Conservation (phyloP, 2,888 invertebrate genomes). For the Halocaridina rubra region DNA sequence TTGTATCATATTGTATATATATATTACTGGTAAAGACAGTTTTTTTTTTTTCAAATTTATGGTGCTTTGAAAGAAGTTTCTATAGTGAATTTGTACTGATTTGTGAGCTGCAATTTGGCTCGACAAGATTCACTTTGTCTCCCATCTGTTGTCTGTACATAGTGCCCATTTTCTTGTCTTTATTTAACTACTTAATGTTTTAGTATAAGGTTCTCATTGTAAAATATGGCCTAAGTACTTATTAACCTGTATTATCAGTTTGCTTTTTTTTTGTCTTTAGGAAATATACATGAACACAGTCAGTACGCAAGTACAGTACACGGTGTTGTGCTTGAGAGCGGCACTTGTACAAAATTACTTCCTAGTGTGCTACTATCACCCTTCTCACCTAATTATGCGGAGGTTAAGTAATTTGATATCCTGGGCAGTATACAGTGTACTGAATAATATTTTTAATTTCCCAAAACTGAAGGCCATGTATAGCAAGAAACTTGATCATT, state of each 20-base stretch:
- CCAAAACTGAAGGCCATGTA: too few species aligned
- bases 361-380: too few species aligned
- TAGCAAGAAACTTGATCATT: too few species aligned
- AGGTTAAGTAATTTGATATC: too few species aligned
- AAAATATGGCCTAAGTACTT: conserved; percentile 33
- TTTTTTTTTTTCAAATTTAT: conserved; percentile 47
- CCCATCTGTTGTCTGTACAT: conserved; percentile 32
- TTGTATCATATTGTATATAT: conserved; percentile 55
- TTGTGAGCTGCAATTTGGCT: too few species aligned
- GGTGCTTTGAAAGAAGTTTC: conserved; percentile 41
- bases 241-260: conserved; percentile 7
- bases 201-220: conserved; percentile 22
- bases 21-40: conserved; percentile 48
- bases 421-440: too few species aligned
- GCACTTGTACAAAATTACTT: too few species aligned
- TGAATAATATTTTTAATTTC: too few species aligned
- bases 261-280: background rate
- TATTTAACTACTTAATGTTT: conserved; percentile 57
- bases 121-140: conserved; percentile 7
- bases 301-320: too few species aligned
- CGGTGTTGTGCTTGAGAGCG: too few species aligned
- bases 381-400: too few species aligned
- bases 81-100: conserved; percentile 43
- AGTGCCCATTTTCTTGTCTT: conserved; percentile 23
- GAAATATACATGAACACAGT: too few species aligned